A percentile compares a stretch with the other conserved stretches of the same genome.
Evolutionary conservation across 2,888 invertebrate species (phyloP).

Genomic region (Pemphredon lugubris): DNA sequence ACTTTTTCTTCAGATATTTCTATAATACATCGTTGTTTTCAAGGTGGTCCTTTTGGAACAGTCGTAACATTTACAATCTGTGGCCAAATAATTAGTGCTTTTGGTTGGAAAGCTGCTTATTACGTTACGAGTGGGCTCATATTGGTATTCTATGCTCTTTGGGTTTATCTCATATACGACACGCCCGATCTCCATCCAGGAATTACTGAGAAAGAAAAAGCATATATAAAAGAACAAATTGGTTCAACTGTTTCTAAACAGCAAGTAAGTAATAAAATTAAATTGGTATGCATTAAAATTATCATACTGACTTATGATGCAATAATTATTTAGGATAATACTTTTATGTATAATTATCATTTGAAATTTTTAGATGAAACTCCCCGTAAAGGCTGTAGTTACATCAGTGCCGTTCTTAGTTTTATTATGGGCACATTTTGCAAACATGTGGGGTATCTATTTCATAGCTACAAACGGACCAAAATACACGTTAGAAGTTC

Average conservation of each 20-base stretch:
- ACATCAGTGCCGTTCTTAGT: constrained; percentile 87
- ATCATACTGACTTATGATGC: too few relatives aligned
- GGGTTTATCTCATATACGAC: constrained; percentile 86
- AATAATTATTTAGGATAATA: too few relatives aligned
- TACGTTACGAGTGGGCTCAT: constrained; percentile 85
- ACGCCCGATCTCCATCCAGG: constrained; percentile 85
- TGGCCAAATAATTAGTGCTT: constrained; percentile 84
- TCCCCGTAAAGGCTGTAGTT: constrained; percentile 85
- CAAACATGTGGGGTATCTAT: constrained; percentile 91
- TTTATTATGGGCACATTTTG: constrained; percentile 87
- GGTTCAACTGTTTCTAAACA: constrained; percentile 75
- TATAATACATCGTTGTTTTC: constrained; percentile 57
- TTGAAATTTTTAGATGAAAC: constrained; percentile 83
- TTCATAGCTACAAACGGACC: constrained; percentile 91
- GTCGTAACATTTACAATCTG: constrained; percentile 87
- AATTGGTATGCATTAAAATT: constrained; percentile 33
- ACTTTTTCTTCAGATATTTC: background rate
- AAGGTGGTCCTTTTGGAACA: constrained; percentile 89
- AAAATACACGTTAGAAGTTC: constrained; percentile 88
- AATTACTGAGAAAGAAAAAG: constrained; percentile 85
- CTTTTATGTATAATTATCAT: too few relatives aligned
- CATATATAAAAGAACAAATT: constrained; percentile 83
- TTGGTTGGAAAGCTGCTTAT: constrained; percentile 88
- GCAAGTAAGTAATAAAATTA: constrained; percentile 60
- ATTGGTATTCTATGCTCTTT: constrained; percentile 83